Percentiles rank a stretch among this genome's conserved stretches.
Evolutionary conservation across 2,888 invertebrate genomes (phyloP).

Genomic region (Eustalomyia histrio): DNA sequence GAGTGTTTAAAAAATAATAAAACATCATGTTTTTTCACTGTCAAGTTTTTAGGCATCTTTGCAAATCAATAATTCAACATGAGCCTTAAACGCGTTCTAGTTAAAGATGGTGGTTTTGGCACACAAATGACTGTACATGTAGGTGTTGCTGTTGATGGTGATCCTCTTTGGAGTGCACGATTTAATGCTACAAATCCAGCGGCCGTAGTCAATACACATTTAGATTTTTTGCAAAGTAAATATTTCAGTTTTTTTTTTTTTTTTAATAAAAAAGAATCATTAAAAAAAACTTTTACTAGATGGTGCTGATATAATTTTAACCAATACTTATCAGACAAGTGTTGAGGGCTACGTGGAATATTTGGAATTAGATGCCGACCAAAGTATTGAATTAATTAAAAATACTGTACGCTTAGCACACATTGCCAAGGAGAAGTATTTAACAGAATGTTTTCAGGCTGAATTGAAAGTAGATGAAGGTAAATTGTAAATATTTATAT

Average conservation of each 20-base stretch:
- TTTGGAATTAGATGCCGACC: slow-evolving; percentile 84
- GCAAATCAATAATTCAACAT: slow-evolving; percentile 61
- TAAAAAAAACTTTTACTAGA: slow-evolving; percentile 80
- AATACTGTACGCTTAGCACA: slow-evolving; percentile 87
- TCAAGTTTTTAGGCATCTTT: background rate
- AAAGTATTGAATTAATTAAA: slow-evolving; percentile 86
- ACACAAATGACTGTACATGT: slow-evolving; percentile 89
- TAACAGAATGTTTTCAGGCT: slow-evolving; percentile 80
- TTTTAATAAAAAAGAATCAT: background rate
- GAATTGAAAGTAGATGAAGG: slow-evolving; percentile 70
- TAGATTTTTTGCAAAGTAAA: slow-evolving; percentile 88
- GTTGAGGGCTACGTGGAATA: slow-evolving; percentile 88
- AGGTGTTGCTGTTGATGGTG: slow-evolving; percentile 87
- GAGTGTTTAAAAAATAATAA: too few relatives aligned
- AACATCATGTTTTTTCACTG: background rate
- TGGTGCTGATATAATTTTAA: slow-evolving; percentile 92
- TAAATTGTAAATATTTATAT: slow-evolving; percentile 38
- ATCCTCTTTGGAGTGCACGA: slow-evolving; percentile 93
- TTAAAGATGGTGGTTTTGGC: slow-evolving; percentile 88
- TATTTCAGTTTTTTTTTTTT: slow-evolving; percentile 16
- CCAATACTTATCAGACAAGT: slow-evolving; percentile 94
- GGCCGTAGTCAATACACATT: slow-evolving; percentile 88
- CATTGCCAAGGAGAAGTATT: slow-evolving; percentile 84
- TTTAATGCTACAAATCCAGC: slow-evolving; percentile 89
- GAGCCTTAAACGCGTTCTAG: slow-evolving; percentile 78